Evolutionary conservation across 2,113 vertebrate species (phyloP), one percentile per base, ranked within the genome.

Genomic region (Chaetops frenatus): DNA sequence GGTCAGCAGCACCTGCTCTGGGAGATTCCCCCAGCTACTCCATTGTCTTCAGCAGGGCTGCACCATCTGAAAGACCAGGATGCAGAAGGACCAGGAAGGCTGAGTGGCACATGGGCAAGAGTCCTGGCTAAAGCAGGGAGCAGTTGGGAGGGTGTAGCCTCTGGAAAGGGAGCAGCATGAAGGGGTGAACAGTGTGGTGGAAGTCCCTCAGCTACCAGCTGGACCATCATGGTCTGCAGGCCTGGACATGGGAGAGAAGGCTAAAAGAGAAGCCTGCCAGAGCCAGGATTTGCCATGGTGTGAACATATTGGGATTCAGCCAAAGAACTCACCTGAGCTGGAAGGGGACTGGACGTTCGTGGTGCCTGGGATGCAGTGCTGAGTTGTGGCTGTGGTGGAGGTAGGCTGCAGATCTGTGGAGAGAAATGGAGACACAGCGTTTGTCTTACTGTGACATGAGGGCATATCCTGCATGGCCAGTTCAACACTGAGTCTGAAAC

Each of bases 341-440:
- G 96, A 97, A 86, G 96, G 96, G 56, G 96, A 97, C 95, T 97
- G 96, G 88, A 97, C 96, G 15, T 91, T 97, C 6, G 96, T 97
- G 86, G 96, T 92, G 88, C 96, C 91, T 74, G 96, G 86, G 92
- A 95, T 84, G 80, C 96, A 95, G 91, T 97, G 96, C 83, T 97
- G 96, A 86, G 94, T 97, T 15, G 91, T 1, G 25, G 96, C 86
- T 84, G 96, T 94, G 66, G 94, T 97, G 48, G 95, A 96, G 82
- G 95, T 84, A 71, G 96, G 96, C 95, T 97, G 96, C 84, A 94
- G 65, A 76, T 97, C 95, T 97, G 95, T 45, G 60, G 29, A 74
- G 70, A 94, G 50, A 95, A 95, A 94, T 0, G 0, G 57, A 88
- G 29, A 97, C 38, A 94, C 31, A 91, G 69, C 14, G 57, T 86